These are phyloP conservation scores for Nesidiocoris tenuis DNA, from an alignment of 2,888 invertebrate genomes.

Conservation along the genomic window DNA sequence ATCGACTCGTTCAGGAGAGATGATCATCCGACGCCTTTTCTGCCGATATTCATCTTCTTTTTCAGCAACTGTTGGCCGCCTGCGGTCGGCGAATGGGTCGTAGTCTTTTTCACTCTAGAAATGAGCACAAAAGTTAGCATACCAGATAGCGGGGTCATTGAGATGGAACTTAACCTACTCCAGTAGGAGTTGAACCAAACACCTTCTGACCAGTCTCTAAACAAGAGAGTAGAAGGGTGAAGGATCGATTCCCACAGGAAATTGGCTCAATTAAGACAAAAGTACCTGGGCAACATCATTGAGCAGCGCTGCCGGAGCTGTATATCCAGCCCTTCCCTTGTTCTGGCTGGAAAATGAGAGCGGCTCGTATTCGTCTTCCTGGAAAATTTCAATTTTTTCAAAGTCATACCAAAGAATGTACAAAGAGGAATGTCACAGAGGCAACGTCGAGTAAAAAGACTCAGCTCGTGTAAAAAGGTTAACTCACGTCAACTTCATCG, in stretches of 20 bases:
- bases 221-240: too few species aligned
- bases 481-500: constrained; percentile 81
- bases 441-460: too few species aligned
- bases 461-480: too few species aligned
- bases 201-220: too few species aligned
- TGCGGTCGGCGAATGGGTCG: constrained; percentile 91
- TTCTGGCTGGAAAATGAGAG: constrained; percentile 65
- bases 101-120: constrained; percentile 83
- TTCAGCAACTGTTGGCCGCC: constrained; percentile 89
- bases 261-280: too few species aligned
- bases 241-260: too few species aligned
- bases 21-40: constrained; percentile 81
- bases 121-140: too few species aligned
- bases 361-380: constrained; percentile 82
- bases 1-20: constrained; percentile 95
- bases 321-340: constrained; percentile 71
- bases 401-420: background rate
- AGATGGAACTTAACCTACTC: too few species aligned
- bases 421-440: background rate
- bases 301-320: constrained; percentile 82
- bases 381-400: constrained; percentile 43
- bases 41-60: constrained; percentile 96
- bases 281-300: constrained; percentile 86
- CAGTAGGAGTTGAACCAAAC: too few species aligned
- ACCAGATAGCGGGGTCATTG: too few species aligned